phyloP scores from a whole-genome alignment of 1,140 invertebrate species.

The Drosophila busckii region DNA sequence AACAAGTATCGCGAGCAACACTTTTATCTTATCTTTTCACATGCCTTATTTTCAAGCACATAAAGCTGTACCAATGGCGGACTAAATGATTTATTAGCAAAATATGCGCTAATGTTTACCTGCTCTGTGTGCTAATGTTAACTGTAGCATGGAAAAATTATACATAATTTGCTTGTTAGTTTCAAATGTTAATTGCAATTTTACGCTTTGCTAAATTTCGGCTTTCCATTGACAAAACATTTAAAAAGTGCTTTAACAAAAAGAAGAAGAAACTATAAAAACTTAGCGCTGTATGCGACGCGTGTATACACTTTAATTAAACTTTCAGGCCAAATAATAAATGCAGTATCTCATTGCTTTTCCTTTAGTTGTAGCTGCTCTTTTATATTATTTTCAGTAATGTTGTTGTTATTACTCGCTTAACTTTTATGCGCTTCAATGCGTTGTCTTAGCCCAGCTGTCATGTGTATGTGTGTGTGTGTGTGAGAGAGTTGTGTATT shows the following conservation, averaged over 20 bases:
- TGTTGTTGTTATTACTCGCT: conserved; percentile 22
- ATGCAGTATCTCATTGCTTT: no score
- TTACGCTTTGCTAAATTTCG: conserved; percentile 67
- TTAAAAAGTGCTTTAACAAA: conserved; percentile 61
- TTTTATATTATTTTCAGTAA: background rate
- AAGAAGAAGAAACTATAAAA: conserved; percentile 48
- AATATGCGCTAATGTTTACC: no score
- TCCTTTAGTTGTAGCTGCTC: background rate
- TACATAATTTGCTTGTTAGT: conserved; percentile 31
- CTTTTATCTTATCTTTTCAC: no score
- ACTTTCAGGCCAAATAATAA: no score
- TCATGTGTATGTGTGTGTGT: conserved; percentile 38
- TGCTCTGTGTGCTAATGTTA: no score
- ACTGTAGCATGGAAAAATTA: no score
- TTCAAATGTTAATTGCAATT: conserved; percentile 67
- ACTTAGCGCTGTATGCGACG: conserved; percentile 5
- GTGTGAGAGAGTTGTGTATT: no score
- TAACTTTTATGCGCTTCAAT: conserved; percentile 37
- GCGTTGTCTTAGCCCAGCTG: conserved; percentile 23
- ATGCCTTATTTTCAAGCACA: no score
- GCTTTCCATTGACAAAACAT: conserved; percentile 73
- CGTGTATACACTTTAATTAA: conserved; percentile 39
- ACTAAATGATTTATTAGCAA: no score
- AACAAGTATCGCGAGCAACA: no score
- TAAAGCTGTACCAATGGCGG: no score